Evolutionary conservation across 2,888 invertebrate genomes (phyloP).

Genomic region (Dermolepida albohirtum): DNA sequence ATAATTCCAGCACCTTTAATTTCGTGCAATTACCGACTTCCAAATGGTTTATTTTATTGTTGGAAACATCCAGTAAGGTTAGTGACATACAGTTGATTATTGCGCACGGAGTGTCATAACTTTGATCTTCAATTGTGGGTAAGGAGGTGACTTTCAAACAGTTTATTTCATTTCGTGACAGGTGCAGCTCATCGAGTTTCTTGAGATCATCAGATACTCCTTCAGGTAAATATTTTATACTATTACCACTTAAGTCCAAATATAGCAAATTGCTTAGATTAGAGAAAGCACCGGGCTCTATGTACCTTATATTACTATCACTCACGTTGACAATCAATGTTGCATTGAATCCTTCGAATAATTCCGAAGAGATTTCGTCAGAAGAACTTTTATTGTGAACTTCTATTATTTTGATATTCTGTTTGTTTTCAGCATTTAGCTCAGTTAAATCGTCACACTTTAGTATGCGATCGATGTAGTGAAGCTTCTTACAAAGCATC

Average conservation of each 20-base stretch:
- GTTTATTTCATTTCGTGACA: background rate
- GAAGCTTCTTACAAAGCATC: too few relatives aligned
- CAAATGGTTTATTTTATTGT: background rate
- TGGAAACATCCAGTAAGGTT: background rate
- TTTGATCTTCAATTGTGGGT: background rate
- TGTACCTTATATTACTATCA: too few relatives aligned
- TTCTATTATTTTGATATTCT: too few relatives aligned
- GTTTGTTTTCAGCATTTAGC: too few relatives aligned
- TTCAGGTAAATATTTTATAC: background rate
- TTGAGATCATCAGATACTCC: background rate
- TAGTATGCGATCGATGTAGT: too few relatives aligned
- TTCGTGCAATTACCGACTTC: background rate
- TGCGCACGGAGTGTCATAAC: background rate
- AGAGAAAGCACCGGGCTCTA: background rate
- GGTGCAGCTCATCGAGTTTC: background rate
- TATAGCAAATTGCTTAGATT: background rate
- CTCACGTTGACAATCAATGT: too few relatives aligned
- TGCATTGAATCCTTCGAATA: too few relatives aligned
- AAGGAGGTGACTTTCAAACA: background rate
- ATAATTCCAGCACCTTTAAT: too few relatives aligned
- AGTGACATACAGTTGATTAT: background rate
- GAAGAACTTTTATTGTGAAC: too few relatives aligned
- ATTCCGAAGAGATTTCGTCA: too few relatives aligned
- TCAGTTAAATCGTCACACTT: too few relatives aligned
- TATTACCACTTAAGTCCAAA: background rate